Conservation (phyloP, 2,888 invertebrate species). For the Cheilosia vernalis region DNA sequence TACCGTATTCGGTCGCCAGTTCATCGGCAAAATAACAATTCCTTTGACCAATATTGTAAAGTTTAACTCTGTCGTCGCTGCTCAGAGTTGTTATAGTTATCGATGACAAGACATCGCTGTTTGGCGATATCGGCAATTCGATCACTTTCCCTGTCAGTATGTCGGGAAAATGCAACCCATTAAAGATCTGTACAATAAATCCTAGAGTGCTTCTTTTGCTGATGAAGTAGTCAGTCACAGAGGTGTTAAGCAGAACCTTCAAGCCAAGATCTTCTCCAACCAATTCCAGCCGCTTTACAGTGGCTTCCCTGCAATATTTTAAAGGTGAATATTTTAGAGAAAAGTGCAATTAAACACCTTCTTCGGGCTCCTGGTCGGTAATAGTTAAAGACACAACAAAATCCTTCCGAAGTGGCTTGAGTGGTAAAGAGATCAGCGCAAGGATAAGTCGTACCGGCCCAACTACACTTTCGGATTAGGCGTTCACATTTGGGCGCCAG, state of each 20-base stretch:
- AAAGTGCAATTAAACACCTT: conserved; percentile 15
- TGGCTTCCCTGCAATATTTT: background rate
- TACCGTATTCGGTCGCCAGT: conserved; percentile 53
- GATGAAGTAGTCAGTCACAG: conserved; percentile 77
- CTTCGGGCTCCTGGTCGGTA: conserved; percentile 32
- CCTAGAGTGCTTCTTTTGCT: conserved; percentile 73
- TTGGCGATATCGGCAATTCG: conserved; percentile 75
- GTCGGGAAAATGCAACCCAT: conserved; percentile 76
- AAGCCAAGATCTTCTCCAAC: conserved; percentile 75
- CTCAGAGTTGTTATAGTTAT: conserved; percentile 72
- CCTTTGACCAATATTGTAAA: conserved; percentile 75
- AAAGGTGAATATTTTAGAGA: background rate
- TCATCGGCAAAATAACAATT: conserved; percentile 79
- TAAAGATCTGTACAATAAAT: conserved; percentile 77
- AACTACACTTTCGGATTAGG: conserved; percentile 77
- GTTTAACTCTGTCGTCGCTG: conserved; percentile 73
- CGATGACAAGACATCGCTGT: conserved; percentile 72
- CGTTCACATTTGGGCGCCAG: conserved; percentile 78
- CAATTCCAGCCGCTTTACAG: conserved; percentile 44
- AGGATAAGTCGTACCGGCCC: conserved; percentile 67
- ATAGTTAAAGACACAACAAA: conserved; percentile 79
- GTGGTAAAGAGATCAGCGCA: conserved; percentile 77
- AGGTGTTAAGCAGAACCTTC: conserved; percentile 77
- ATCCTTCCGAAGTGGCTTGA: conserved; percentile 74
- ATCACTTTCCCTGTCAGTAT: conserved; percentile 65